phyloP scores from a whole-genome alignment of 1,140 invertebrate genomes.

The Papilio polyxenes region DNA sequence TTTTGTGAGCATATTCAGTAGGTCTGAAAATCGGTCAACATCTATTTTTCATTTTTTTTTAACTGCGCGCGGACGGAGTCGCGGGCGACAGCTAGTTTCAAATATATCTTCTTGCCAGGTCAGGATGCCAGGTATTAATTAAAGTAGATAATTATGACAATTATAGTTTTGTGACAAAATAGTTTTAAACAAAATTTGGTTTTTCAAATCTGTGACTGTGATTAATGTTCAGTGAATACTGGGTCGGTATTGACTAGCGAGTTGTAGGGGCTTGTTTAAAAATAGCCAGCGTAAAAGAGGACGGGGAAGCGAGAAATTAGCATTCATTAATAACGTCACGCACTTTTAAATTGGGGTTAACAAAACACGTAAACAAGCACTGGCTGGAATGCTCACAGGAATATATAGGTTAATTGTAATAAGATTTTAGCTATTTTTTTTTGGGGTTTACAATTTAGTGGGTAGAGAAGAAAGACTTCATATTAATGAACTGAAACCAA shows the following conservation, averaged over 20 bases:
- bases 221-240: background rate
- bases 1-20: no score
- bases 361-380: background rate
- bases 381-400: background rate
- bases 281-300: background rate
- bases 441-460: background rate
- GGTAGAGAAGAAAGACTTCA: background rate
- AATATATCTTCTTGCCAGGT: no score
- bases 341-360: slow-evolving; percentile 21
- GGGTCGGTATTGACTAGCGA: background rate
- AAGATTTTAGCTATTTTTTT: background rate
- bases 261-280: background rate
- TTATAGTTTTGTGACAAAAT: no score
- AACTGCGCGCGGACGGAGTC: no score
- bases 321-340: slow-evolving; percentile 26
- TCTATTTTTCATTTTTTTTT: no score
- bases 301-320: slow-evolving; percentile 18
- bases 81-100: no score
- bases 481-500: background rate
- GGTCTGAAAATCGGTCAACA: no score
- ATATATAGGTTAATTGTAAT: background rate
- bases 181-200: background rate
- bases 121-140: no score
- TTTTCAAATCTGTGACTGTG: background rate
- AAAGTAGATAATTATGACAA: no score